A percentile compares a stretch with the other conserved stretches of the same genome.
Conservation (phyloP, 2,113 vertebrate genomes). For the Heloderma charlesbogerti region DNA sequence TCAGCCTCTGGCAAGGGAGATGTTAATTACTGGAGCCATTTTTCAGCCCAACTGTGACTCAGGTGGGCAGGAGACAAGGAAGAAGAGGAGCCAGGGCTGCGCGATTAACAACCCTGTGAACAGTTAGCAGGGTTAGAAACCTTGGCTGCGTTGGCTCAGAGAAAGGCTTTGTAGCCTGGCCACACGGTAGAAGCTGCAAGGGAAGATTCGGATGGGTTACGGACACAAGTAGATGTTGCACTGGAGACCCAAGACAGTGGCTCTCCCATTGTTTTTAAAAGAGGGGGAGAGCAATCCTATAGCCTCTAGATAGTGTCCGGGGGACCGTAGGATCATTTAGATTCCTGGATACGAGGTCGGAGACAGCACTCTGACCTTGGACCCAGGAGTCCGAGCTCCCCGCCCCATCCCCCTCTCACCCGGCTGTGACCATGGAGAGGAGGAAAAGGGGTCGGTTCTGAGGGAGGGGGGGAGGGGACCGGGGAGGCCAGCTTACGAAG, state of each 20-base stretch:
- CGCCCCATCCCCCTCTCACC: no score
- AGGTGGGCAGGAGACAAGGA: neutral
- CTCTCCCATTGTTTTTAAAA: neutral
- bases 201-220: neutral
- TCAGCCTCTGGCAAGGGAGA: neutral
- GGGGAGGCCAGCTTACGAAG: no score
- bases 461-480: no score
- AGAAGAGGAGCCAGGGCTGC: neutral
- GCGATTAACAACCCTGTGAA: neutral
- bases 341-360: no score
- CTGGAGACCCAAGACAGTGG: neutral
- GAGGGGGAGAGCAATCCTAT: no score
- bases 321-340: no score
- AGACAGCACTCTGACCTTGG: no score
- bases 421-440: no score
- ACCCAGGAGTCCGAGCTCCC: no score
- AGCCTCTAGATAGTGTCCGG: no score
- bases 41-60: neutral
- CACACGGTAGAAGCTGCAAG: neutral
- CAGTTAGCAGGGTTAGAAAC: neutral
- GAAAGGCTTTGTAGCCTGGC: neutral
- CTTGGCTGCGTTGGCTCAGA: neutral
- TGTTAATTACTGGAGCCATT: conserved; percentile 45
- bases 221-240: neutral
- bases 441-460: no score